A percentile compares a stretch with the other conserved stretches of the same genome.
These are phyloP conservation scores for Galeopsomyia nigrocyanea DNA, from an alignment of 2,888 invertebrate species.

Conservation along the genomic window DNA sequence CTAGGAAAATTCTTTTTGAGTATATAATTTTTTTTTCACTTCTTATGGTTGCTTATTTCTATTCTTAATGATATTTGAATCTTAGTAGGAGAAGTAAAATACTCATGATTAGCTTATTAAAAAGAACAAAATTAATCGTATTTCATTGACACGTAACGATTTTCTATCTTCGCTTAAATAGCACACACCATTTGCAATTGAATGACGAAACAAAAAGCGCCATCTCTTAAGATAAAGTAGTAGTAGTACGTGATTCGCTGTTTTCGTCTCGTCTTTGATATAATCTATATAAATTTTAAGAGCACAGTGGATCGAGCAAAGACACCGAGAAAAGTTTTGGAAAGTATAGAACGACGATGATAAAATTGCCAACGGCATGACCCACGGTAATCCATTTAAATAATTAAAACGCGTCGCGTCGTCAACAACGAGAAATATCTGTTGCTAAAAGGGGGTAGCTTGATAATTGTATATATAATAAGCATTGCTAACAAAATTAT, in stretches of 20 bases:
- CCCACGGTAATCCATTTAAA: constrained; percentile 66
- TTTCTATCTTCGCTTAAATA: too few relatives aligned
- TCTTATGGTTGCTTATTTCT: too few relatives aligned
- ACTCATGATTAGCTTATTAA: too few relatives aligned
- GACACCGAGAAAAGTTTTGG: constrained; percentile 1
- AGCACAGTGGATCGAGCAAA: constrained; percentile 56
- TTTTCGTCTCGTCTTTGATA: constrained; percentile 56
- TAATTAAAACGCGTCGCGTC: constrained; percentile 62
- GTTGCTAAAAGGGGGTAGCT: constrained; percentile 1
- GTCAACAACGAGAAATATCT: constrained; percentile 49
- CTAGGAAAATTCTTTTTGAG: not conserved
- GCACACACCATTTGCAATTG: not conserved
- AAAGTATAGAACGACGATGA: constrained; percentile 24
- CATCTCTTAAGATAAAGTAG: not conserved
- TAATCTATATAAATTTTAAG: constrained; percentile 68
- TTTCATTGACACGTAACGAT: too few relatives aligned
- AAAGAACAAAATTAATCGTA: too few relatives aligned
- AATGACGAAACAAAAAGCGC: not conserved
- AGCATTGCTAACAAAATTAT: too few relatives aligned
- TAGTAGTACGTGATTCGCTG: constrained; percentile 40
- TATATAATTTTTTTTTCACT: constrained; percentile 5
- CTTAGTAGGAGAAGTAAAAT: too few relatives aligned
- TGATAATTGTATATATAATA: not conserved
- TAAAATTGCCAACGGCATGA: constrained; percentile 42
- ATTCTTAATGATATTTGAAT: too few relatives aligned